Base-by-base conservation (phyloP, 2,888 invertebrate species). In the Mimumesa dahlbomi region DNA sequence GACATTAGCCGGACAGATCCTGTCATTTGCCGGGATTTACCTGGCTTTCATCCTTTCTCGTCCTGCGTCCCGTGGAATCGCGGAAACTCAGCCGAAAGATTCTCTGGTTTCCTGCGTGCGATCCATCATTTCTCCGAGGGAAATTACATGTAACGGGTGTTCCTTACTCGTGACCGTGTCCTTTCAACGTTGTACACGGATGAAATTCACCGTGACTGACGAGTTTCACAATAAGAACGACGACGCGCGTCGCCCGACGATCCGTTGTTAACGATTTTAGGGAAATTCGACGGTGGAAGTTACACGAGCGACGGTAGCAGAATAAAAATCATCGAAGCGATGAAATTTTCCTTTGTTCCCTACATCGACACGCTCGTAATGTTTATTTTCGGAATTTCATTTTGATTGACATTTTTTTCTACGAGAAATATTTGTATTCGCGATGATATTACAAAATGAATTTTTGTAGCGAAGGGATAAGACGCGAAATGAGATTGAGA, bases 1-100 rank as follows among this genome's bases (percentile, higher is more conserved):
- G 56, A 76, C 75, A 80, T 80, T 80, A 80, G 73, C 65, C 61
- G 72, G 72, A 67, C 68, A 63, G 66, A 72, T 77, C 73, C 78
- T 66, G 72, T 77, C 75, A 62, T 79, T 82, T 77, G 53, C 62
- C 66, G 46, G 54, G 66, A 69, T 73, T 75, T 78, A 77, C 75
- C 74, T 76, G 79, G 50, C 76, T 75, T 73, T 74, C 73, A 54
- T 63, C 58, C 63, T 49, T 50, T 56, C 59, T 53, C 31, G 21
- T 48, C 50, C 43, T 48, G 43, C 58, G n/a, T 61, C 62, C 42
- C 58, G 59, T 65, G 63, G 62, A 73, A 67, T 63, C 75, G 65
- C 50, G 65, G n/a, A 67, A 36, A 63, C 67, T 42, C 46, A 34
- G n/a, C 18, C 61, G 49, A 64, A 63, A 62, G 56, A 42, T 19